Evolutionary conservation across 2,797 vertebrate genomes (phyloP).

Genomic region (Siniperca obscura): DNA sequence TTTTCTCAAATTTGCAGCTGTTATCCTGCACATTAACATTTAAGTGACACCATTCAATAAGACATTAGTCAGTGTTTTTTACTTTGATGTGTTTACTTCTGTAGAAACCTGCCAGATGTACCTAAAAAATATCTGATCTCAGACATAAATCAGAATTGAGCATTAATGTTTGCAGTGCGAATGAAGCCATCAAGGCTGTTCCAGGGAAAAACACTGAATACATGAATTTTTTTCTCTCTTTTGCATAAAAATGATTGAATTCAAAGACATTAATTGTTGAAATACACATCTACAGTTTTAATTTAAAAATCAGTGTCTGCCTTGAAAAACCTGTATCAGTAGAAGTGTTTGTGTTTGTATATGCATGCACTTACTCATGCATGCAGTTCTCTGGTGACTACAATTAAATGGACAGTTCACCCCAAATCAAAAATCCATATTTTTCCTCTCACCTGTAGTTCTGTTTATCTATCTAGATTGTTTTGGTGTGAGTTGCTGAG

Average conservation of each 20-base stretch:
- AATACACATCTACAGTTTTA: constrained; percentile 3
- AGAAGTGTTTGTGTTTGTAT: constrained; percentile 1
- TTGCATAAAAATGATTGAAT: not conserved
- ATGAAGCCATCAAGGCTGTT: not conserved
- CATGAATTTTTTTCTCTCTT: not conserved
- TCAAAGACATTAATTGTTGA: not conserved
- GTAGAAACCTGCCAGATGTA: constrained; percentile 6
- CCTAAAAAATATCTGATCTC: not conserved
- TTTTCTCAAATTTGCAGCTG: constrained; percentile 15
- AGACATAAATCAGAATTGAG: constrained; percentile 7
- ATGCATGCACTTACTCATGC: constrained; percentile 39
- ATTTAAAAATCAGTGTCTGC: not conserved
- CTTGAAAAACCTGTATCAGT: not conserved
- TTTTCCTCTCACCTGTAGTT: too few relatives aligned
- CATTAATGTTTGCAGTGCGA: constrained; percentile 19
- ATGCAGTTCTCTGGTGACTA: constrained; percentile 34
- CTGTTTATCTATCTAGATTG: too few relatives aligned
- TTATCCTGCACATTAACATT: constrained; percentile 7
- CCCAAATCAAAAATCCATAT: too few relatives aligned
- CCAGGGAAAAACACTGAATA: not conserved
- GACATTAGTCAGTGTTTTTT: constrained; percentile 4
- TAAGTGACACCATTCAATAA: not conserved
- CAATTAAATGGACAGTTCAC: not conserved
- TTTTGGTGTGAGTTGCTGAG: too few relatives aligned
- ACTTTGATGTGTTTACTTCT: not conserved